These are phyloP conservation scores for Chlorospingus flavigularis DNA, from an alignment of 2,797 vertebrate species.

Conservation along the genomic window DNA sequence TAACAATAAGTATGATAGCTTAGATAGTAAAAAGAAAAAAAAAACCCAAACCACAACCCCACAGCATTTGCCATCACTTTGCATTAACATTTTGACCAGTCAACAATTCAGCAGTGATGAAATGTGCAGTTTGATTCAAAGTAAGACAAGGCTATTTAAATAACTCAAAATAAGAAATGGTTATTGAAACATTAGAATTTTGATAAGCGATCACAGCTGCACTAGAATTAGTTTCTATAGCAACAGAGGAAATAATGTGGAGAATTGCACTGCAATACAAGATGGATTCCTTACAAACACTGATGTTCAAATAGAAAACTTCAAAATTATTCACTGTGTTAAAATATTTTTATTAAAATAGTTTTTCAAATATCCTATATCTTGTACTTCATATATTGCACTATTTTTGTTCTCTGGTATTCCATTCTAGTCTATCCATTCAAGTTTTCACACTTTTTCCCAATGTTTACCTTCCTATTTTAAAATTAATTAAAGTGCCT, in stretches of 20 bases:
- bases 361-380: constrained; percentile 53
- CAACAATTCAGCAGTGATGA: constrained; percentile 61
- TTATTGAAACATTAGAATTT: constrained; percentile 78
- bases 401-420: not conserved
- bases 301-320: constrained; percentile 72
- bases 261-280: constrained; percentile 77
- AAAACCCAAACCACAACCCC: not conserved
- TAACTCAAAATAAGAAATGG: constrained; percentile 73
- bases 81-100: constrained; percentile 73
- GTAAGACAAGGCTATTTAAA: constrained; percentile 68
- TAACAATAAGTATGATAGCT: constrained; percentile 42
- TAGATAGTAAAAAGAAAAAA: constrained; percentile 13
- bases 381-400: constrained; percentile 33
- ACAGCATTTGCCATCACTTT: constrained; percentile 20
- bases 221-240: constrained; percentile 84
- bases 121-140: constrained; percentile 73
- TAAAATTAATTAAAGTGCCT: constrained; percentile 28
- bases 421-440: constrained; percentile 20
- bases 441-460: constrained; percentile 1
- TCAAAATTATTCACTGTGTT: constrained; percentile 55
- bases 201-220: constrained; percentile 83
- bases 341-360: constrained; percentile 50
- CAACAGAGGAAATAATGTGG: constrained; percentile 80
- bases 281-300: constrained; percentile 75
- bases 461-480: not conserved